phyloP scores from a whole-genome alignment of 2,797 vertebrate genomes.

The Oreochromis grahami region DNA sequence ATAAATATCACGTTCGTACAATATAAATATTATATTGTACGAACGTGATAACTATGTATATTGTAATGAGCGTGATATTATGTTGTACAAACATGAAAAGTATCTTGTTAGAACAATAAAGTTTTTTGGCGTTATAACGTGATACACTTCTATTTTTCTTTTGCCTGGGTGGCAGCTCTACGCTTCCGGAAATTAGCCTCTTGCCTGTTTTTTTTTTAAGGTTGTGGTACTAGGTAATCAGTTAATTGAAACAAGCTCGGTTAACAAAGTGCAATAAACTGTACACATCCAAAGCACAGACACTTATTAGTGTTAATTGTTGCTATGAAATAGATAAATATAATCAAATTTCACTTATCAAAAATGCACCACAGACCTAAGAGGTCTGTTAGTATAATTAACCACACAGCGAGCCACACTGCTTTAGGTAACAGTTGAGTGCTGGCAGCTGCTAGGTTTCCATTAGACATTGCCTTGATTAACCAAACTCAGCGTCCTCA shows the following conservation, averaged over 20 bases:
- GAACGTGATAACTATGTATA: too few species aligned
- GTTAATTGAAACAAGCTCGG: background rate
- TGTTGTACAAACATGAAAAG: too few species aligned
- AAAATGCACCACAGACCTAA: background rate
- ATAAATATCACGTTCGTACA: too few species aligned
- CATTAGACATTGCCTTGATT: background rate
- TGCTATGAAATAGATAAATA: background rate
- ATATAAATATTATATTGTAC: too few species aligned
- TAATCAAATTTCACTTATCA: background rate
- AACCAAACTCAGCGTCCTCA: background rate
- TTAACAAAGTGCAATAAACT: background rate
- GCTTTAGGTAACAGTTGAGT: background rate
- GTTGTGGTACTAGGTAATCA: background rate
- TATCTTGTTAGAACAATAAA: too few species aligned
- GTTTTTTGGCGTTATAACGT: too few species aligned
- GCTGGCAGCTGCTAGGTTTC: background rate
- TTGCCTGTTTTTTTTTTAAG: fast-evolving
- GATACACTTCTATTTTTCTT: too few species aligned
- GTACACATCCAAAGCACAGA: background rate
- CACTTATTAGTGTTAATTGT: background rate
- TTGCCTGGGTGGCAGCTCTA: too few species aligned
- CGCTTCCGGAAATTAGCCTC: too few species aligned
- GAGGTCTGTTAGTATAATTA: background rate
- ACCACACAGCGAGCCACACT: background rate
- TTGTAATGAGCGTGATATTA: too few species aligned